Conservation (phyloP, 2,888 invertebrate species). For the Allophyes oxyacanthae region DNA sequence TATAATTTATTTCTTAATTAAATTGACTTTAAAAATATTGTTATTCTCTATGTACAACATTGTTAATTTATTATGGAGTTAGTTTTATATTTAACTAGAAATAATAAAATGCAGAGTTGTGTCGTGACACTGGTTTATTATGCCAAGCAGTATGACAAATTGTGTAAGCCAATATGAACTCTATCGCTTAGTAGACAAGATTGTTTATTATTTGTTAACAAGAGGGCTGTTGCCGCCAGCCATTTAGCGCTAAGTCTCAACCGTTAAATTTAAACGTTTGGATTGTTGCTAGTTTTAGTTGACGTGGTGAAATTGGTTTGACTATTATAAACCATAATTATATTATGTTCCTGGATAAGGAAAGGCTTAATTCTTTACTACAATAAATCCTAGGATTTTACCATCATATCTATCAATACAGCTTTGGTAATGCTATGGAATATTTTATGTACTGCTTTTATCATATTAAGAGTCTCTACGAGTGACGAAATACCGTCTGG, state of each 20-base stretch:
- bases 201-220: constrained; percentile 48
- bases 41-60: constrained; percentile 15
- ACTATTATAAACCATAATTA: not conserved
- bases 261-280: constrained; percentile 57
- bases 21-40: constrained; percentile 1
- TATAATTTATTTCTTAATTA: constrained; percentile 3
- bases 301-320: constrained; percentile 45
- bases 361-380: no score
- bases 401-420: no score
- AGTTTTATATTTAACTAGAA: not conserved
- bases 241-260: constrained; percentile 65
- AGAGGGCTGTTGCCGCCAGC: constrained; percentile 54
- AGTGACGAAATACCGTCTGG: no score
- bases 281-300: constrained; percentile 64
- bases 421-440: no score
- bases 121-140: constrained; percentile 17
- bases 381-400: no score
- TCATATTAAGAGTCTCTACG: no score
- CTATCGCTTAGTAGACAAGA: constrained; percentile 44
- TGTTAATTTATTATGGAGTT: constrained; percentile 8
- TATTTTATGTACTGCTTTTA: no score
- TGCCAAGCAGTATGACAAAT: constrained; percentile 55
- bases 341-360: no score
- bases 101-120: constrained; percentile 39
- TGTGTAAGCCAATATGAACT: constrained; percentile 56